These are phyloP conservation scores for Lutraria lutraria DNA, from an alignment of 2,888 invertebrate species.

Conservation along the genomic window DNA sequence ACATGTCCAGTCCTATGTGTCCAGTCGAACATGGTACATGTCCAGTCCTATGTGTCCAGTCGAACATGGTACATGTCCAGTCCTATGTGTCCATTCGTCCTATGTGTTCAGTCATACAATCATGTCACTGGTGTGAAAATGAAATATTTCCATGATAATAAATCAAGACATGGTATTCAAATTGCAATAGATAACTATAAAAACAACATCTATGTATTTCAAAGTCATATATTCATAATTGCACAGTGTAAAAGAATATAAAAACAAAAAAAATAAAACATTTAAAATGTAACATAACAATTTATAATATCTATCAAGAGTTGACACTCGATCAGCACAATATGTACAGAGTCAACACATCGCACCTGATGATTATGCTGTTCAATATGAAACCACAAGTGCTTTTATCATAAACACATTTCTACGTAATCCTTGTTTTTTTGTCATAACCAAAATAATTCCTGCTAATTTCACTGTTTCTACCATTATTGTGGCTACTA, in stretches of 20 bases:
- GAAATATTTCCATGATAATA: no score
- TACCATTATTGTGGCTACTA: no score
- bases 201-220: not conserved
- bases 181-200: not conserved
- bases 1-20: no score
- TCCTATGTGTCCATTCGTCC: no score
- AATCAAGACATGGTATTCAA: no score
- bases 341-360: not conserved
- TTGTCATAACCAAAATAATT: no score
- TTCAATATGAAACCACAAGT: not conserved
- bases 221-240: constrained; percentile 39
- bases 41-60: no score
- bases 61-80: no score
- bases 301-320: not conserved
- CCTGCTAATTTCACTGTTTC: no score
- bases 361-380: not conserved
- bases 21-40: no score
- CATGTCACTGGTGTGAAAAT: not conserved
- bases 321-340: not conserved
- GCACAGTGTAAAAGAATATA: constrained; percentile 49
- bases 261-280: constrained; percentile 39
- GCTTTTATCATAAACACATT: not conserved
- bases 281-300: constrained; percentile 26
- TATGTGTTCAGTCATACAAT: no score
- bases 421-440: not conserved